Percentiles rank a stretch among this genome's conserved stretches.
These are phyloP conservation scores for Plodia interpunctella DNA, from an alignment of 1,140 invertebrate species.

Conservation along the genomic window DNA sequence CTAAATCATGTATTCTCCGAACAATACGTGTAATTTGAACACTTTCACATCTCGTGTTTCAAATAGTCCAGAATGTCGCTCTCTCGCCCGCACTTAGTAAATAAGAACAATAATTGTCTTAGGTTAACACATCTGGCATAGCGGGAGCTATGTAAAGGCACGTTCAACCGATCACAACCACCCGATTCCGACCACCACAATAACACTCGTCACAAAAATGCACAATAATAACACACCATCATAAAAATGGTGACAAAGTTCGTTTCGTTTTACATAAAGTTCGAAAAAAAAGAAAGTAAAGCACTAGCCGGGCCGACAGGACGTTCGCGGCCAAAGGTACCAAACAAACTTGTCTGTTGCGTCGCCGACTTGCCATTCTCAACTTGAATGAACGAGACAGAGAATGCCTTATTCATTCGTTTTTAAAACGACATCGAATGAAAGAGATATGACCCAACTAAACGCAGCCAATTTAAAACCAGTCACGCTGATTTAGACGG, in stretches of 20 bases:
- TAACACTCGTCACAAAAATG: constrained; percentile 26
- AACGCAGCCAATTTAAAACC: constrained; percentile 15
- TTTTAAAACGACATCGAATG: constrained; percentile 46
- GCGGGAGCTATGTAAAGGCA: constrained; percentile 31
- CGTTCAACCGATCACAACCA: constrained; percentile 15
- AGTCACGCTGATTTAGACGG: constrained; percentile 29
- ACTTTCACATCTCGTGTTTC: constrained; percentile 13
- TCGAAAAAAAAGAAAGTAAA: constrained; percentile 39
- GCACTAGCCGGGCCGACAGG: constrained; percentile 39
- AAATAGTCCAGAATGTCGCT: constrained; percentile 3
- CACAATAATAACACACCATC: constrained; percentile 49
- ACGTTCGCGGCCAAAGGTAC: constrained; percentile 54
- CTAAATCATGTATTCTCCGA: constrained; percentile 7
- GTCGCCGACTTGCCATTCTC: constrained; percentile 17
- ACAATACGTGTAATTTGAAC: constrained; percentile 10
- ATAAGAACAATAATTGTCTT: constrained; percentile 45
- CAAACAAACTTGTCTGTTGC: constrained; percentile 64
- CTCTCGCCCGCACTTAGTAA: constrained; percentile 28
- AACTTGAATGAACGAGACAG: constrained; percentile 5
- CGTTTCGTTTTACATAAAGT: constrained; percentile 57
- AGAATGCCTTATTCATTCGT: constrained; percentile 28
- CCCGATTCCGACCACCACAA: constrained; percentile 40
- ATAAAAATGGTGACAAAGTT: constrained; percentile 40
- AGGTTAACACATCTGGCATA: constrained; percentile 23
- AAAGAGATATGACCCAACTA: constrained; percentile 28